Percentiles rank a stretch among this genome's conserved stretches.
phyloP scores from a whole-genome alignment of 1,140 invertebrate species.

The Trichoplusia ni region DNA sequence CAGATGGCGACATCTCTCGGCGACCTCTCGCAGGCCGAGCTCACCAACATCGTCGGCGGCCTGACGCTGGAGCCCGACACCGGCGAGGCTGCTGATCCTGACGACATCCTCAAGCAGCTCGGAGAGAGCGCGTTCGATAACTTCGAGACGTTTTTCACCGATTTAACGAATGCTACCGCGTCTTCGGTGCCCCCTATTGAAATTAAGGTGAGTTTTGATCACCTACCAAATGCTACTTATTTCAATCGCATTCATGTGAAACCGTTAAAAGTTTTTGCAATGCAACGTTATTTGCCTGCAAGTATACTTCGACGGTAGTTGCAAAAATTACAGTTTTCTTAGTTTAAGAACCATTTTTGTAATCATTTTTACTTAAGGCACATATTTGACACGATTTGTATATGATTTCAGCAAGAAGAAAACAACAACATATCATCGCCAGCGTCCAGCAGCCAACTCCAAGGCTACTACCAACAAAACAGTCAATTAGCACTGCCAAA shows the following conservation, averaged over 20 bases:
- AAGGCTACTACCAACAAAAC: slow-evolving; percentile 69
- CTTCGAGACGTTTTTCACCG: slow-evolving; percentile 79
- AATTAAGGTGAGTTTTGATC: slow-evolving; percentile 67
- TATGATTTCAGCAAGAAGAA: slow-evolving; percentile 78
- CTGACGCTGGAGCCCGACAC: slow-evolving; percentile 72
- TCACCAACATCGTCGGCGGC: slow-evolving; percentile 84
- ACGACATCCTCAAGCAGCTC: slow-evolving; percentile 87
- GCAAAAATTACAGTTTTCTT: too few relatives aligned
- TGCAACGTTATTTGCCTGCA: too few relatives aligned
- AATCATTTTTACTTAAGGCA: not conserved
- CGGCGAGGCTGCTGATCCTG: slow-evolving; percentile 83
- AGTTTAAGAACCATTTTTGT: too few relatives aligned
- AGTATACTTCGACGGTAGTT: too few relatives aligned
- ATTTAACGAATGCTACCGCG: slow-evolving; percentile 74
- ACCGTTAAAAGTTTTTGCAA: too few relatives aligned
- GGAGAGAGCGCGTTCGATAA: slow-evolving; percentile 85
- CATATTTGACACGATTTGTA: too few relatives aligned
- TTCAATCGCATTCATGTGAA: too few relatives aligned
- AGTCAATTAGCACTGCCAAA: slow-evolving; percentile 63
- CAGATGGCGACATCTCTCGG: slow-evolving; percentile 80
- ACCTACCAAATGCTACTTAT: too few relatives aligned
- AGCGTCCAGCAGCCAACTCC: slow-evolving; percentile 67
- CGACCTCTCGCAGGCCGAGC: slow-evolving; percentile 86
- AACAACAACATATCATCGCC: slow-evolving; percentile 78
- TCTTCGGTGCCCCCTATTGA: slow-evolving; percentile 70